Evolutionary conservation across 1,140 invertebrate genomes (phyloP).

Genomic region (Macrosteles quadrilineatus): DNA sequence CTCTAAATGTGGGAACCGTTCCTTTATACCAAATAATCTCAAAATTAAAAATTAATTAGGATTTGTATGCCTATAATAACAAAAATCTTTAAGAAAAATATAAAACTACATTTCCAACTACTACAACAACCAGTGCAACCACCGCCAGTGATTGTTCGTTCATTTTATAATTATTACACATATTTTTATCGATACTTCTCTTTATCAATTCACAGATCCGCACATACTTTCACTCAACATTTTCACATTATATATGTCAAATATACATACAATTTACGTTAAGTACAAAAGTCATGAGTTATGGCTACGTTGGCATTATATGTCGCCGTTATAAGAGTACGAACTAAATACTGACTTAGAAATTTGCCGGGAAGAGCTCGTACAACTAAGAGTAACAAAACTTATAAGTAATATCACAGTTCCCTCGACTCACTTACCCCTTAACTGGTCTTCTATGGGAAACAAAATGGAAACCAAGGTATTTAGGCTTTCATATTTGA

Average conservation of each 20-base stretch:
- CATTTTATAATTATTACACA: not conserved
- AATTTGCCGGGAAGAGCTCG: not conserved
- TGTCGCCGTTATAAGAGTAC: not conserved
- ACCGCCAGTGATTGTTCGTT: not conserved
- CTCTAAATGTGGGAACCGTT: too few species aligned
- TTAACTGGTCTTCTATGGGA: not conserved
- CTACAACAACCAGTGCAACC: not conserved
- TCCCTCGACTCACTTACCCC: not conserved
- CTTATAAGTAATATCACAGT: slow-evolving; percentile 20
- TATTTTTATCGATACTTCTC: not conserved
- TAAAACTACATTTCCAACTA: not conserved
- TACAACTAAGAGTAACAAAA: slow-evolving; percentile 8
- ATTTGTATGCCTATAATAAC: too few species aligned
- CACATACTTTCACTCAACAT: not conserved
- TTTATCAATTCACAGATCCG: not conserved
- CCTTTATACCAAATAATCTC: too few species aligned
- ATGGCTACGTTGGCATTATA: not conserved
- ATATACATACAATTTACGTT: not conserved
- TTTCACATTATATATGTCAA: not conserved
- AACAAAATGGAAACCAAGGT: not conserved
- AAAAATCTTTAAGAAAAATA: too few species aligned
- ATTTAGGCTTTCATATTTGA: not conserved
- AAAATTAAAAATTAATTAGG: too few species aligned
- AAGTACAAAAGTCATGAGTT: slow-evolving; percentile 12
- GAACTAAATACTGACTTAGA: not conserved